Base-by-base conservation (phyloP, 2,888 invertebrate genomes). In the Ditylenchus weischeri region DNA sequence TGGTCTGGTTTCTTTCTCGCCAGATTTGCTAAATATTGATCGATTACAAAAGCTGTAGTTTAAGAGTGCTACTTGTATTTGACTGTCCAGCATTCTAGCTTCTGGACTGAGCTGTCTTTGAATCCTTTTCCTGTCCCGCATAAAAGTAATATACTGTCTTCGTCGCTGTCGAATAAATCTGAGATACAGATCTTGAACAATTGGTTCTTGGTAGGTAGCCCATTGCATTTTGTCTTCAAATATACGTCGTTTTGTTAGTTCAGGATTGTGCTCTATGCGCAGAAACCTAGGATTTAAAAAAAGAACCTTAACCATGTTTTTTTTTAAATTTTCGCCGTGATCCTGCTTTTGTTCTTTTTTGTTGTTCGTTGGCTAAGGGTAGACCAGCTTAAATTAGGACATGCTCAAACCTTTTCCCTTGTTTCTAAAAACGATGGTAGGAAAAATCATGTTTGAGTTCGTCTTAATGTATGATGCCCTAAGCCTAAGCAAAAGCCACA, bases 161-260 rank as follows among this genome's bases (percentile, higher is more conserved):
- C 54, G 4, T 11, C n/a, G 54, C 13, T 54, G 23, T 10, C n/a
- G 54, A 13, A 54, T 10, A 18, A 54, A 54, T 23, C 29, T 29
- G 3, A 21, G 54, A 13, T 54, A 54, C 1, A 54, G 54, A n/a
- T 21, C 29, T 11, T 15, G 43, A 43, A 43, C 43, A 43, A 43
- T 43, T 6, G 43, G 43, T 8, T 43, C 13, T 8, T 29, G 29
- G 7, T 29, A 13, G 54, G 21, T 29, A 11, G 54, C 54, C 54
- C 54, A 54, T 23, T 21, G 23, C 54, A 54, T 54, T 18, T 54
- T 54, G 23, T 54, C 54, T 23, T 54, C 29, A 54, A 18, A 54
- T 29, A 54, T 54, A 1, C 29, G 54, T 11, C 54, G 21, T 29
- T 54, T 54, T 6, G 54, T 54, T 10, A 54, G 29, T 13, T 11